These are phyloP conservation scores for Caenorhabditis doughertyi DNA, from an alignment of 2,888 invertebrate genomes.

Conservation along the genomic window DNA sequence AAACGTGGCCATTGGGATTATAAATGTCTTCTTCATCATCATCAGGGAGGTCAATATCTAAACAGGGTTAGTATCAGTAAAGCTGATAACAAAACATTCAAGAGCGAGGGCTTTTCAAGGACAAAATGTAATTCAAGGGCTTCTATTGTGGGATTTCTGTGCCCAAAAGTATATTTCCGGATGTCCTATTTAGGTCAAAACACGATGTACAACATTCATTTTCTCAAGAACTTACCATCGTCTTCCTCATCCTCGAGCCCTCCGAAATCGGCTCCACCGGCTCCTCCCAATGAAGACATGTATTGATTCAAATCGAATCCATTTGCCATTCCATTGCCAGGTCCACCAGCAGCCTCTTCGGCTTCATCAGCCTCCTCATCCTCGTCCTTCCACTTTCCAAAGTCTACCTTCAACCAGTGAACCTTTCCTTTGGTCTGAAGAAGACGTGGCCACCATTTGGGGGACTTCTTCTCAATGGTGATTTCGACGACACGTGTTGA, in stretches of 20 bases:
- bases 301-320: slow-evolving; percentile 72
- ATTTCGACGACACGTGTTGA: slow-evolving; percentile 70
- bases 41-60: background rate
- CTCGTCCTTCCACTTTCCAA: slow-evolving; percentile 98
- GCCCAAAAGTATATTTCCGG: too few species aligned
- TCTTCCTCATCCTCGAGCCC: slow-evolving; percentile 67
- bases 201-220: too few species aligned
- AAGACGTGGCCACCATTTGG: slow-evolving; percentile 84
- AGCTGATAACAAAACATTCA: background rate
- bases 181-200: too few species aligned
- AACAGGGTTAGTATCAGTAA: background rate
- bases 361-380: slow-evolving; percentile 88
- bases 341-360: slow-evolving; percentile 85
- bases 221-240: slow-evolving; percentile 64
- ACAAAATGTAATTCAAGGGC: too few species aligned
- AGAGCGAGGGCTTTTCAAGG: too few species aligned
- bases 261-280: slow-evolving; percentile 64
- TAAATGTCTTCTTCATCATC: slow-evolving; percentile 1
- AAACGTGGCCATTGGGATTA: slow-evolving; percentile 30
- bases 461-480: slow-evolving; percentile 83
- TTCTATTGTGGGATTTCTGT: too few species aligned
- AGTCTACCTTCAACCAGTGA: slow-evolving; percentile 88
- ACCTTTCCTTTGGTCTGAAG: slow-evolving; percentile 84
- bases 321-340: slow-evolving; percentile 51
- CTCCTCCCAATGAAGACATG: slow-evolving; percentile 67